Evolutionary conservation across 2,888 invertebrate species (phyloP).

Genomic region (Sphaeridia pumilis): DNA sequence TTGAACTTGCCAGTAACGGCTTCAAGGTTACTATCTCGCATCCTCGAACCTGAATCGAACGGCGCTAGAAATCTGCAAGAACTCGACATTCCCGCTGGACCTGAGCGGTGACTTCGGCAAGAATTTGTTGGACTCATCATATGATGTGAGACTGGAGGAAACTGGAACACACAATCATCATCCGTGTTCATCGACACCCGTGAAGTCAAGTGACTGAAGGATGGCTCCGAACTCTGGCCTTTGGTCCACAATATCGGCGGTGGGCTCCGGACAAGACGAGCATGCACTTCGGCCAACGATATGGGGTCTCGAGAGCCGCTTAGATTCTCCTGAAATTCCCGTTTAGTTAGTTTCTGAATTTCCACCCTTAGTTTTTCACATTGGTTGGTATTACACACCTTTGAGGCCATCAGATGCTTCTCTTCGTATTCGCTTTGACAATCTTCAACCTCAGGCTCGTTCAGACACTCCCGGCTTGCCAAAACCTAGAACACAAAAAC

Average conservation of each 20-base stretch:
- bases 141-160: constrained; percentile 24
- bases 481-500: constrained; percentile 51
- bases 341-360: neutral
- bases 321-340: constrained; percentile 21
- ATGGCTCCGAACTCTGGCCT: constrained; percentile 34
- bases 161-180: constrained; percentile 32
- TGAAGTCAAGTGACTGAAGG: constrained; percentile 23
- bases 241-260: constrained; percentile 36
- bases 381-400: constrained; percentile 18
- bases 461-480: constrained; percentile 66
- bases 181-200: constrained; percentile 12
- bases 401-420: constrained; percentile 35
- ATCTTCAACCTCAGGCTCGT: constrained; percentile 59
- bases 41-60: constrained; percentile 27
- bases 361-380: neutral
- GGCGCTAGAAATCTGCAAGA: constrained; percentile 27
- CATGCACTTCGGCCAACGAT: constrained; percentile 32
- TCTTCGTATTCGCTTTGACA: constrained; percentile 41
- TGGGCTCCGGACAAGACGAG: constrained; percentile 34
- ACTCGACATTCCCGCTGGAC: constrained; percentile 15
- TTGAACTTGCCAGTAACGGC: constrained; percentile 33
- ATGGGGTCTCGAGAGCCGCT: constrained; percentile 29
- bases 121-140: constrained; percentile 30
- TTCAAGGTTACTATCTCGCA: constrained; percentile 30
- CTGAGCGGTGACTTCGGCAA: constrained; percentile 30